Base-by-base conservation (phyloP, 2,113 vertebrate genomes). In the Callopanchax toddi region DNA sequence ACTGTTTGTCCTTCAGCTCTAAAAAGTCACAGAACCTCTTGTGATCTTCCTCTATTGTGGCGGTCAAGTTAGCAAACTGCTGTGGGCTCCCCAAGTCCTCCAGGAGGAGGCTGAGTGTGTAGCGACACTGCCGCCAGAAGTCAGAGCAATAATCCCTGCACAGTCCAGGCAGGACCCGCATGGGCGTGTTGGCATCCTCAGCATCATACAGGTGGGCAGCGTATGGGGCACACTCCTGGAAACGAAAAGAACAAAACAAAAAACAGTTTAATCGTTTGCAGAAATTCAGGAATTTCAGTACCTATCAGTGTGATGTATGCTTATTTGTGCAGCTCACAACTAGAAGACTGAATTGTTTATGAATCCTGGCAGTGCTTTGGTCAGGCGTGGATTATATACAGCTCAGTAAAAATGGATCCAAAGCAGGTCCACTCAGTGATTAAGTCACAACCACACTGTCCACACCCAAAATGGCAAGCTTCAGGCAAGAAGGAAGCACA, bases 151-250 rank as follows among this genome's bases (percentile, higher is more conserved):
- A 94, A 57, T 86, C 79, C 0, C 82, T 71, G 29, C 93, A 94
- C n/a, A 94, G 85, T 2, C 93, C 93, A 0, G 92, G 93, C 45
- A 94, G 81, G 18, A 86, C 46, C 15, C 93, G 82, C 81, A 92
- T 90, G 0, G 91, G 92, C 0, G 93, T 93, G 78, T 93, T 93
- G 7, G 91, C 91, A 18, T 94, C 92, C 69, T 94, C 93, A 0
- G 93, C 92, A 45, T 94, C 93, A 3, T 89, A 94, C 53, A 94
- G 84, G 72, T 94, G 93, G 44, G 93, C 93, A 0, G 93, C 60
- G 6, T 94, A 94, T 3, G 93, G 93, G 17, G 93, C 94, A 60
- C 93, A 94, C 78, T 92, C 93, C 93, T 94, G 51, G 20, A 56
- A 49, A 40, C n/a, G n/a, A 39, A 48, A 39, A 13, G 25, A 13